Evolutionary conservation across 2,888 invertebrate genomes (phyloP).

Genomic region (Thalpophila matura): DNA sequence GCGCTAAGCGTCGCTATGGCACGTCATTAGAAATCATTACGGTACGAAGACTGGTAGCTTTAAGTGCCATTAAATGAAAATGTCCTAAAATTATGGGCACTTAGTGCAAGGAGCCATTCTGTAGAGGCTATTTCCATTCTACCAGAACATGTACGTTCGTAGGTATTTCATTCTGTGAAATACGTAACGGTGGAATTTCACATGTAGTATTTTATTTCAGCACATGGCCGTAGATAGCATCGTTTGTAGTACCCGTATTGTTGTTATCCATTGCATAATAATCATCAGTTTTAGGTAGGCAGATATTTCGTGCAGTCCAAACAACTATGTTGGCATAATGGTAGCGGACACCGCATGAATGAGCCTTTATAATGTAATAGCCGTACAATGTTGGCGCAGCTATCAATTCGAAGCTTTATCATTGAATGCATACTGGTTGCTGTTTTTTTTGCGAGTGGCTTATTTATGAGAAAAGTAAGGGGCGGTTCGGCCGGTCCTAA

Average conservation of each 20-base stretch:
- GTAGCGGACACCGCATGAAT: conserved; percentile 35
- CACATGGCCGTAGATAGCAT: conserved; percentile 49
- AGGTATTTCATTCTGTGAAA: conserved; percentile 27
- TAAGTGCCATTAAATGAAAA: conserved; percentile 74
- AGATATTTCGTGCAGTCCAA: conserved; percentile 42
- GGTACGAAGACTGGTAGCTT: conserved; percentile 67
- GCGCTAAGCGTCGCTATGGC: conserved; percentile 55
- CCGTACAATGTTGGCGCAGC: conserved; percentile 36
- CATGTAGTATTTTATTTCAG: conserved; percentile 49
- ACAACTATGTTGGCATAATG: conserved; percentile 48
- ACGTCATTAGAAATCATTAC: conserved; percentile 72
- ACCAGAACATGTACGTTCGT: conserved; percentile 49
- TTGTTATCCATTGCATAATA: conserved; percentile 51
- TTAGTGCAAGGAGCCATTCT: conserved; percentile 71
- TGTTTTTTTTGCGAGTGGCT: conserved; percentile 77
- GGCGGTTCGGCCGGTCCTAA: conserved; percentile 73
- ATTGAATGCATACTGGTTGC: conserved; percentile 62
- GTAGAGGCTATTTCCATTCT: conserved; percentile 63
- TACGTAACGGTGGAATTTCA: conserved; percentile 37
- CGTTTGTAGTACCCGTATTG: conserved; percentile 50
- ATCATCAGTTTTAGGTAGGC: conserved; percentile 53
- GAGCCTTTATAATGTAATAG: conserved; percentile 47
- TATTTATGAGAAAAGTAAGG: conserved; percentile 82
- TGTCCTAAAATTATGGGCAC: conserved; percentile 73
- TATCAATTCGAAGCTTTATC: conserved; percentile 64